Percentiles rank a stretch among this genome's conserved stretches.
phyloP scores from a whole-genome alignment of 2,113 vertebrate species.

The Brienomyrus longianalis region DNA sequence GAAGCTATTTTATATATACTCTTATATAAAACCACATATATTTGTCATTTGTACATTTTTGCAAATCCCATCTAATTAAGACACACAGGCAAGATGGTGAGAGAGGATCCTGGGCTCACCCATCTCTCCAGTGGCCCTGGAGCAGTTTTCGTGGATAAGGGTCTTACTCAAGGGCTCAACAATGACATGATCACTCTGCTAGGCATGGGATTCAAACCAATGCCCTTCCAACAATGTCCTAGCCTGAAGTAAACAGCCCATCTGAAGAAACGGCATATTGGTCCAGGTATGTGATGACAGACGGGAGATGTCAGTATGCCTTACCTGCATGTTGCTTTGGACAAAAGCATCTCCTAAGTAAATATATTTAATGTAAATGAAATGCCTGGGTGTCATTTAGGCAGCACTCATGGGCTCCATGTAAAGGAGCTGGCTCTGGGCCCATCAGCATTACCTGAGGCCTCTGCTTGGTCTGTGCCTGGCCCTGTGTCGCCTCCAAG shows the following conservation, averaged over 20 bases:
- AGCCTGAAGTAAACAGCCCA: background rate
- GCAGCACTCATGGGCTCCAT: background rate
- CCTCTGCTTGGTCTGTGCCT: slow-evolving; percentile 83
- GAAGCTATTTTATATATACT: background rate
- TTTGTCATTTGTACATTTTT: background rate
- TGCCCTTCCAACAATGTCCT: background rate
- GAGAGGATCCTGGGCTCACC: background rate
- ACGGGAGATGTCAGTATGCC: background rate
- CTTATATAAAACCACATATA: background rate
- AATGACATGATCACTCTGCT: background rate
- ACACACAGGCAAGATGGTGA: background rate
- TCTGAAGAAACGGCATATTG: background rate
- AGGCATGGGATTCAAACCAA: background rate
- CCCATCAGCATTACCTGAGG: slow-evolving; percentile 55
- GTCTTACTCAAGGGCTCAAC: background rate
- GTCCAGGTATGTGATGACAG: background rate
- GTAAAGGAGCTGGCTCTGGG: background rate
- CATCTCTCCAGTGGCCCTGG: background rate
- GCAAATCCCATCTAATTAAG: background rate
- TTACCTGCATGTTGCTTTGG: background rate
- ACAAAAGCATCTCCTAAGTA: background rate
- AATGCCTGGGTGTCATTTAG: background rate
- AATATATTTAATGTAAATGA: background rate
- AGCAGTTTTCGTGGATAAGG: background rate
- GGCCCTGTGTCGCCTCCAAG: slow-evolving; percentile 95